phyloP scores from a whole-genome alignment of 1,140 invertebrate genomes.

The Hesperophylax magnus region DNA sequence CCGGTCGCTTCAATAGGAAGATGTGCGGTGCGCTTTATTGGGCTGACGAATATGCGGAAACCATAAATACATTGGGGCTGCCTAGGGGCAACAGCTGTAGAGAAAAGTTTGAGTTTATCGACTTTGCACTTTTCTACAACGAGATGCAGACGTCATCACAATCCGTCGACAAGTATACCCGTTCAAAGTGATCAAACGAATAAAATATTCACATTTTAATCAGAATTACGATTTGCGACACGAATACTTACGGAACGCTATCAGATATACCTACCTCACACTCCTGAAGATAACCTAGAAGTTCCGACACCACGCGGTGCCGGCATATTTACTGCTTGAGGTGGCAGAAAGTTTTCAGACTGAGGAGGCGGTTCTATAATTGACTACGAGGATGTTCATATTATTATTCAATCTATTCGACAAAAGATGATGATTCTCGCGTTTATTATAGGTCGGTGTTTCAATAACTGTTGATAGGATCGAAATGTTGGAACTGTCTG shows the following conservation, averaged over 20 bases:
- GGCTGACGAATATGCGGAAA: not conserved
- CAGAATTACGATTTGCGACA: not conserved
- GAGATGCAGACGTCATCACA: slow-evolving; percentile 2
- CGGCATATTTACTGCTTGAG: slow-evolving; percentile 1
- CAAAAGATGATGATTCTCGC: not conserved
- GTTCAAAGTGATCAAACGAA: not conserved
- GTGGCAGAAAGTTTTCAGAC: not conserved
- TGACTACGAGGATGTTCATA: slow-evolving; percentile 4
- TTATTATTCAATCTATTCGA: not conserved
- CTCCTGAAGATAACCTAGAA: slow-evolving; percentile 5
- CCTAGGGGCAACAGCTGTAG: not conserved
- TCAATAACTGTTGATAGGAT: not conserved
- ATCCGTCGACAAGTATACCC: not conserved
- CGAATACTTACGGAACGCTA: not conserved
- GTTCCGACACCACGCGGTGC: slow-evolving; percentile 7
- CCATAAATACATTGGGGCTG: slow-evolving; percentile 26
- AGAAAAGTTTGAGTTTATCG: not conserved
- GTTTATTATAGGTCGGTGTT: not conserved
- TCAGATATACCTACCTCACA: not conserved
- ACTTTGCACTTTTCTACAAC: slow-evolving; percentile 1
- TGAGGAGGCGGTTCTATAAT: slow-evolving; percentile 3
- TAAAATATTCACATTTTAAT: not conserved
- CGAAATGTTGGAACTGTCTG: not conserved
- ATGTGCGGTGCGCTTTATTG: not conserved
- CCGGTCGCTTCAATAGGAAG: not conserved